Conservation (phyloP, 2,113 vertebrate genomes). For the Hippocampus abdominalis region DNA sequence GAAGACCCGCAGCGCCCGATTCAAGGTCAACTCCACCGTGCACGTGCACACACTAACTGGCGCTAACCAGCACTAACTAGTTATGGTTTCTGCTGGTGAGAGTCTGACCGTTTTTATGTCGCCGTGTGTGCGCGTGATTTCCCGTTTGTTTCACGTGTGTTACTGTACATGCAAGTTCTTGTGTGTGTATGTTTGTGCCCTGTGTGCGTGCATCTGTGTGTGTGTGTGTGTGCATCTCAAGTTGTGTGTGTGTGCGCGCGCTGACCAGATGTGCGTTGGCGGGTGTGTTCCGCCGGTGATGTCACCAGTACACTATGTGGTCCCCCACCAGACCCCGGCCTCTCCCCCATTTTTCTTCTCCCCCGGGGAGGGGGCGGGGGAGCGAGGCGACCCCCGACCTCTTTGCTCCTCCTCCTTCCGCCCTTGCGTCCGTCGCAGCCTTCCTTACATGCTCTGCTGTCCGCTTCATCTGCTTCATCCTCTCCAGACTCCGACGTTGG, state of each 20-base stretch:
- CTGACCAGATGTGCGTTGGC: conserved; percentile 10
- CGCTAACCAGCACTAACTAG: too few relatives aligned
- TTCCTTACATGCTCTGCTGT: not conserved
- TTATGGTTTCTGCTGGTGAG: too few relatives aligned
- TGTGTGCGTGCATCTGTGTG: too few relatives aligned
- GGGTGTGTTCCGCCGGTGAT: not conserved
- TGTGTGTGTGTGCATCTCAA: too few relatives aligned
- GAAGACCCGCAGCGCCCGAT: conserved; percentile 87
- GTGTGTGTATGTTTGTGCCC: too few relatives aligned
- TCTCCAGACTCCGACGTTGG: not conserved
- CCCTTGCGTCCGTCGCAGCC: not conserved
- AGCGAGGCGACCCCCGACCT: not conserved
- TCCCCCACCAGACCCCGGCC: not conserved
- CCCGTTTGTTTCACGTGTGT: too few relatives aligned
- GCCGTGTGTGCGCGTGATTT: too few relatives aligned
- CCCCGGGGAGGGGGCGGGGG: not conserved
- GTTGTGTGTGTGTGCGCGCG: not conserved
- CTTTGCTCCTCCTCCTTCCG: conserved; percentile 1
- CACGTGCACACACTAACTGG: not conserved
- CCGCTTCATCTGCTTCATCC: not conserved
- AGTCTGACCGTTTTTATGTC: too few relatives aligned
- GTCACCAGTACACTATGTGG: conserved; percentile 1
- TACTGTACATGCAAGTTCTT: too few relatives aligned
- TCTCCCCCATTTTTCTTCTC: not conserved
- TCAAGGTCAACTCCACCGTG: conserved; percentile 77